Evolutionary conservation across 2,888 invertebrate genomes (phyloP).

Genomic region (Dorcus parallelipipedus): DNA sequence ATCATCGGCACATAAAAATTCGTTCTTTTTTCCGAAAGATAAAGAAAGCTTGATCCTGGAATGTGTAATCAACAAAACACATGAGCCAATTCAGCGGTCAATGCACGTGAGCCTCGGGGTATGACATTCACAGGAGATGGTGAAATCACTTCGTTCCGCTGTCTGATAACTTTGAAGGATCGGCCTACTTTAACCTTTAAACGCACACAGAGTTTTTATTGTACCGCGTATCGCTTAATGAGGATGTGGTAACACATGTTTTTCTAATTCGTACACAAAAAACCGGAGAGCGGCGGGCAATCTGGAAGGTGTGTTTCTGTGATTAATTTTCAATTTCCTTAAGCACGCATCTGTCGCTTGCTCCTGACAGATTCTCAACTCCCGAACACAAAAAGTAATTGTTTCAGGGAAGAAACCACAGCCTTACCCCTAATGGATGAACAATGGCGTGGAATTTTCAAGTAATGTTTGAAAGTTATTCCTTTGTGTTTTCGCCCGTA

Average conservation of each 20-base stretch:
- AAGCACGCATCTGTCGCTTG: constrained; percentile 19
- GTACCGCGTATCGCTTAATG: not conserved
- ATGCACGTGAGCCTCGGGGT: constrained; percentile 2
- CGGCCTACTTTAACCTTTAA: constrained; percentile 8
- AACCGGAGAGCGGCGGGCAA: not conserved
- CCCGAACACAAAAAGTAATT: constrained; percentile 24
- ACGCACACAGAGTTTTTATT: not conserved
- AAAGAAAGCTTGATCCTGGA: too few species aligned
- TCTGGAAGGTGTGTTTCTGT: constrained; percentile 8
- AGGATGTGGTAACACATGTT: constrained; percentile 3
- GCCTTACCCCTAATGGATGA: constrained; percentile 24
- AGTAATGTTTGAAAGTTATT: too few species aligned
- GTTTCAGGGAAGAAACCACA: constrained; percentile 22
- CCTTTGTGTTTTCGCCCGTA: too few species aligned
- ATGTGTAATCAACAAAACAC: not conserved
- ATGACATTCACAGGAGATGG: constrained; percentile 7
- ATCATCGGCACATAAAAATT: too few species aligned
- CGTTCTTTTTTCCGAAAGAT: too few species aligned
- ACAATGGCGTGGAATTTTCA: constrained; percentile 16
- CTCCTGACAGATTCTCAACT: constrained; percentile 15
- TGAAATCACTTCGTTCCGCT: constrained; percentile 16
- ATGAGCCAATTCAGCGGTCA: constrained; percentile 4
- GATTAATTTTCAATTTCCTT: constrained; percentile 6
- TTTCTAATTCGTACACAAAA: not conserved
- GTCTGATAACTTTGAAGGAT: constrained; percentile 25